Percentiles rank a stretch among this genome's conserved stretches.
These are phyloP conservation scores for Pissodes strobi DNA, from an alignment of 1,140 invertebrate genomes.

Conservation along the genomic window DNA sequence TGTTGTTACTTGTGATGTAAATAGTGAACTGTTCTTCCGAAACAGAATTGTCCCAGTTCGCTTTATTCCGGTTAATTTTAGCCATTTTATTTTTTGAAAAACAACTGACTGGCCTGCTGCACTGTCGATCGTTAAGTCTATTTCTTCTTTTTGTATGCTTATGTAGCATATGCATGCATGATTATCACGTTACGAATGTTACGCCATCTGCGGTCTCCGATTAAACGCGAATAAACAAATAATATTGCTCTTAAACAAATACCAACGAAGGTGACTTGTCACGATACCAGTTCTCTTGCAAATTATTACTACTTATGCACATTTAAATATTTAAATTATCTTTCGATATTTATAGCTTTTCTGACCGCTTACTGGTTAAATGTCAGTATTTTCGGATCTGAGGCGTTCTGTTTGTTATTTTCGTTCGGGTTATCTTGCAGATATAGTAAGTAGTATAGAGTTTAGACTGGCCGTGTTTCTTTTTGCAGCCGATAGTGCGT, in stretches of 20 bases:
- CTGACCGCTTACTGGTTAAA: conserved; percentile 16
- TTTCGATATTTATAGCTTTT: conserved; percentile 24
- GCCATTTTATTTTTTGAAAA: too few species aligned
- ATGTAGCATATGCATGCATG: too few species aligned
- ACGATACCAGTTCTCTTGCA: conserved; percentile 3
- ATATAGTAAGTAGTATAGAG: background rate
- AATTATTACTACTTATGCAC: background rate
- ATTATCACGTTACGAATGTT: too few species aligned
- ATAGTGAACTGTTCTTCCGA: too few species aligned
- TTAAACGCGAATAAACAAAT: conserved; percentile 10
- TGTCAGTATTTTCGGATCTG: conserved; percentile 24
- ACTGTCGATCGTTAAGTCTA: too few species aligned
- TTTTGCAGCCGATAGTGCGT: too few species aligned
- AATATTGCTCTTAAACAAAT: conserved; percentile 16
- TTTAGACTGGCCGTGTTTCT: background rate
- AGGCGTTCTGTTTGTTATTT: conserved; percentile 13
- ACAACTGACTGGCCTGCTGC: too few species aligned
- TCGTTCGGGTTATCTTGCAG: conserved; percentile 17
- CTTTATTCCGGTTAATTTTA: too few species aligned
- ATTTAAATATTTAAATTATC: conserved; percentile 26
- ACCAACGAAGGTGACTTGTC: conserved; percentile 17
- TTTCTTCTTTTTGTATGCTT: too few species aligned
- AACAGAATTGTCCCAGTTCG: too few species aligned
- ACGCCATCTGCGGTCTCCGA: too few species aligned
- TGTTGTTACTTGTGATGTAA: too few species aligned